phyloP scores from a whole-genome alignment of 2,797 vertebrate species.

The Takifugu rubripes region DNA sequence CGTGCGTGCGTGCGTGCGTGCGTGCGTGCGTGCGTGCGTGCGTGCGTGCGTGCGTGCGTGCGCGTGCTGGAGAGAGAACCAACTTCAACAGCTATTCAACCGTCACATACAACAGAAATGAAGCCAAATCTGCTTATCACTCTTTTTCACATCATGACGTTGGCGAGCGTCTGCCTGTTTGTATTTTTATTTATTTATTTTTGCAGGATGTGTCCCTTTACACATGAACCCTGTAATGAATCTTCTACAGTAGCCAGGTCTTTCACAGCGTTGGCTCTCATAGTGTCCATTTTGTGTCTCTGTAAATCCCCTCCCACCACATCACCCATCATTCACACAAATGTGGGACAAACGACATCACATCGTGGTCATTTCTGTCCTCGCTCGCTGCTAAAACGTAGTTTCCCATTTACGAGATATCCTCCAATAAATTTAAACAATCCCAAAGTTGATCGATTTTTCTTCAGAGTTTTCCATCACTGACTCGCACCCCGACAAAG shows the following conservation, averaged over 20 bases:
- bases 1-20: too few species aligned
- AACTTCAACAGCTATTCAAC: constrained; percentile 16
- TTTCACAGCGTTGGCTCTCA: constrained; percentile 3
- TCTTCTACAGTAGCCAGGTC: background rate
- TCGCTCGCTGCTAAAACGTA: too few species aligned
- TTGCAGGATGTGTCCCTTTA: constrained; percentile 13
- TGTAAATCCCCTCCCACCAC: background rate
- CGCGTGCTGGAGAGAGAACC: background rate
- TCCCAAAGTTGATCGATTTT: too few species aligned
- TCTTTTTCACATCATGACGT: constrained; percentile 15
- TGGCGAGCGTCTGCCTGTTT: constrained; percentile 18
- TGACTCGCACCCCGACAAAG: constrained; percentile 5
- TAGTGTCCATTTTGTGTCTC: constrained; percentile 4
- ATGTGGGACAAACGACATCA: too few species aligned
- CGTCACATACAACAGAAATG: constrained; percentile 15
- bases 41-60: constrained; percentile 30
- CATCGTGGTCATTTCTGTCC: too few species aligned
- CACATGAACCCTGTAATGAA: constrained; percentile 25
- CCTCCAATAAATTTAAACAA: too few species aligned
- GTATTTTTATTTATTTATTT: constrained; percentile 19
- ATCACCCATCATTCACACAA: too few species aligned
- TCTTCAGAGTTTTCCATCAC: too few species aligned
- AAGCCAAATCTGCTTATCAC: constrained; percentile 23
- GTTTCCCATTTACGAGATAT: too few species aligned
- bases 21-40: constrained; percentile 26